phyloP scores from a whole-genome alignment of 1,140 invertebrate genomes.

The Drosophila asahinai region DNA sequence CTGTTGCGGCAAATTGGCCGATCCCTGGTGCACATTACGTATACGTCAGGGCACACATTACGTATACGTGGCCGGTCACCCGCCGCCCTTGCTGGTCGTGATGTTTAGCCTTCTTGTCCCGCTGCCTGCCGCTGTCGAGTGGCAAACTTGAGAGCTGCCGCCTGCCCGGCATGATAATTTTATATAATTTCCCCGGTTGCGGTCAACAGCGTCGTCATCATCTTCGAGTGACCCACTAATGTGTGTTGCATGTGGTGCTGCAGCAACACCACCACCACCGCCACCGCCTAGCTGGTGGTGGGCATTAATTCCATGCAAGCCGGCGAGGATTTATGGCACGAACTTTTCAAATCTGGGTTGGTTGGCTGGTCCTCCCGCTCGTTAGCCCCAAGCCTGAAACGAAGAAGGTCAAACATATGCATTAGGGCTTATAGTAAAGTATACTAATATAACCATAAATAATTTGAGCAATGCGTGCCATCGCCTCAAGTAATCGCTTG shows the following conservation, averaged over 20 bases:
- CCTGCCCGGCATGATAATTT: constrained; percentile 80
- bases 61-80: constrained; percentile 58
- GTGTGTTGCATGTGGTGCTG: constrained; percentile 65
- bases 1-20: constrained; percentile 60
- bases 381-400: constrained; percentile 53
- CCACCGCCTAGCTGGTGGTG: constrained; percentile 10
- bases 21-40: constrained; percentile 64
- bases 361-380: constrained; percentile 22
- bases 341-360: constrained; percentile 57
- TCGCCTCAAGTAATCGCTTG: constrained; percentile 8
- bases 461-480: constrained; percentile 27
- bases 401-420: constrained; percentile 43
- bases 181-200: constrained; percentile 73
- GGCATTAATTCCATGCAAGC: constrained; percentile 59
- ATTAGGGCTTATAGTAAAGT: constrained; percentile 15
- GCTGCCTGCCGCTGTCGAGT: constrained; percentile 55
- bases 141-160: constrained; percentile 60
- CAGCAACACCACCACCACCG: background rate
- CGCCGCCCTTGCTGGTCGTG: constrained; percentile 21
- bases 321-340: constrained; percentile 62
- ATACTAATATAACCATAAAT: constrained; percentile 36
- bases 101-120: constrained; percentile 53
- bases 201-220: constrained; percentile 40
- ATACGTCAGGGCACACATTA: constrained; percentile 58
- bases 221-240: constrained; percentile 56